Evolutionary conservation across 2,113 vertebrate genomes (phyloP).

Genomic region (Corythoichthys haematopterus): DNA sequence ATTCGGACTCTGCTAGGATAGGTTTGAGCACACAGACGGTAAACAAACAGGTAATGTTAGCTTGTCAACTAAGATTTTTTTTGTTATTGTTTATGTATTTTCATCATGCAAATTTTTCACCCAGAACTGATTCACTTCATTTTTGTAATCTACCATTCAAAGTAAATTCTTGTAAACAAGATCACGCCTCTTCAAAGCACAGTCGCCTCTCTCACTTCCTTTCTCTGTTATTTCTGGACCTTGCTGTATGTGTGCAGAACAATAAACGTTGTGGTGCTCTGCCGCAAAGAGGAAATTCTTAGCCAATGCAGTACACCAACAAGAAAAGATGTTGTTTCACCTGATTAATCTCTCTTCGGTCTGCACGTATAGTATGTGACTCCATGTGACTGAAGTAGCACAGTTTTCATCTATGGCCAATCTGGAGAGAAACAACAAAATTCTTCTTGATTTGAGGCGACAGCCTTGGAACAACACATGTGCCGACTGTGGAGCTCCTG

Average conservation of each 20-base stretch:
- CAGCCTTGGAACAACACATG: constrained; percentile 73
- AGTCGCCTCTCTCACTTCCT: constrained; percentile 61
- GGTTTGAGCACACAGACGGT: neutral
- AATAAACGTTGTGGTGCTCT: constrained; percentile 53
- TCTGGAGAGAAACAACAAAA: constrained; percentile 75
- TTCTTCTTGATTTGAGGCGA: constrained; percentile 75
- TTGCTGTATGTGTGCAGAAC: constrained; percentile 54
- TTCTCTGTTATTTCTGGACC: constrained; percentile 59
- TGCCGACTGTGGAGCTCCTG: constrained; percentile 80
- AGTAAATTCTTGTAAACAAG: neutral
- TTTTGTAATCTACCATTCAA: neutral
- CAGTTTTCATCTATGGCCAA: constrained; percentile 60
- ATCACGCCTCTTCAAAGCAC: neutral
- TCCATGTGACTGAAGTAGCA: constrained; percentile 13
- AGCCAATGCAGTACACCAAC: neutral
- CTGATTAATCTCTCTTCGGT: constrained; percentile 6
- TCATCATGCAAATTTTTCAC: neutral
- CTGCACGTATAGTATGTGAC: neutral
- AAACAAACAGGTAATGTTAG: neutral
- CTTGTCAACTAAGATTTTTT: too few species aligned
- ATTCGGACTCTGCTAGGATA: too few species aligned
- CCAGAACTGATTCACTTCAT: neutral
- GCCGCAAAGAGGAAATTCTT: constrained; percentile 57
- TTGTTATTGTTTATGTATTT: too few species aligned
- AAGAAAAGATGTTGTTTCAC: constrained; percentile 31